phyloP scores from a whole-genome alignment of 2,113 vertebrate species.

The Engraulis encrasicolus region DNA sequence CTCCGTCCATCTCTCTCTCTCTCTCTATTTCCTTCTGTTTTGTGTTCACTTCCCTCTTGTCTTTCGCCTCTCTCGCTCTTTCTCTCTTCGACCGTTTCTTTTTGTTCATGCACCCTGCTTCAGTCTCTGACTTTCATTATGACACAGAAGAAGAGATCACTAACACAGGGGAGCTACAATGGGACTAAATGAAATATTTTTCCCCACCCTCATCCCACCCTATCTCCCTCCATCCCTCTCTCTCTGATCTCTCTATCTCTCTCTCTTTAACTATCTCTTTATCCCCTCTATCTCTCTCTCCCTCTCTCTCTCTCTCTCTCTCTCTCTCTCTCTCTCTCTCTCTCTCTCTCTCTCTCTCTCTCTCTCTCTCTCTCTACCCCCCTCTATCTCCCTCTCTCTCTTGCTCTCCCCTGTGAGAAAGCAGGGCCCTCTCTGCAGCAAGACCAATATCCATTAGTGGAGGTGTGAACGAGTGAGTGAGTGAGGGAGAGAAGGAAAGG shows the following conservation, averaged over 20 bases:
- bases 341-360: slow-evolving; percentile 41
- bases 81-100: slow-evolving; percentile 5
- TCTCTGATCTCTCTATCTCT: slow-evolving; percentile 32
- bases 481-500: slow-evolving; percentile 33
- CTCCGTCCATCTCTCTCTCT: slow-evolving; percentile 52
- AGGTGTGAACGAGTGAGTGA: slow-evolving; percentile 63
- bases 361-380: not conserved
- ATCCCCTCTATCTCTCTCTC: too few relatives aligned
- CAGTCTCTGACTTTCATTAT: slow-evolving; percentile 68
- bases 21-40: slow-evolving; percentile 15
- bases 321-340: slow-evolving; percentile 48
- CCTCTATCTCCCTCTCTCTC: not conserved
- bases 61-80: not conserved
- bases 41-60: too few relatives aligned
- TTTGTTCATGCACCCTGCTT: slow-evolving; percentile 27
- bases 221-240: not conserved
- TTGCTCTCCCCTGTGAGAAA: slow-evolving; percentile 71
- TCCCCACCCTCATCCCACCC: slow-evolving; percentile 38
- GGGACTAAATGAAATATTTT: slow-evolving; percentile 76
- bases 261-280: too few relatives aligned
- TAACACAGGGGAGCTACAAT: slow-evolving; percentile 71
- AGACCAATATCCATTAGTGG: slow-evolving; percentile 82
- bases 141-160: slow-evolving; percentile 63
- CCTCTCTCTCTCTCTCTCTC: slow-evolving; percentile 41
- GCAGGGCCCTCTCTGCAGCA: slow-evolving; percentile 77